A percentile compares a stretch with the other conserved stretches of the same genome.
Conservation (phyloP, 2,797 vertebrate species). For the Acipenser ruthenus region DNA sequence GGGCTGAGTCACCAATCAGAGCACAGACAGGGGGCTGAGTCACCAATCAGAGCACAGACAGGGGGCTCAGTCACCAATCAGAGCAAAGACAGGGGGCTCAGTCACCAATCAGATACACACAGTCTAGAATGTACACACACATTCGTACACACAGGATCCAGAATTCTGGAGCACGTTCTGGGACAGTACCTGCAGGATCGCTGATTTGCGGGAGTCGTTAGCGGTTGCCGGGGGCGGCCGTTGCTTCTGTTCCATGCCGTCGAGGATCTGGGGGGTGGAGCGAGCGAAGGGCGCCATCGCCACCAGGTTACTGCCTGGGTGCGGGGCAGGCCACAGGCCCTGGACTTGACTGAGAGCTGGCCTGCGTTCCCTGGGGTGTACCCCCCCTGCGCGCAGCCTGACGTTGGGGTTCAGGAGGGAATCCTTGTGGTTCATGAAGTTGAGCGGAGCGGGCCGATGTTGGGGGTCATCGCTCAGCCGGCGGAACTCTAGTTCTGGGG, state of each 20-base stretch:
- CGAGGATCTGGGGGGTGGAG: slow-evolving; percentile 56
- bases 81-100: too few species aligned
- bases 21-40: too few species aligned
- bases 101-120: background rate
- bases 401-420: slow-evolving; percentile 7
- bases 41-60: too few species aligned
- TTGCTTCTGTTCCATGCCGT: slow-evolving; percentile 31
- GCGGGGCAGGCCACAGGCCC: slow-evolving; percentile 23
- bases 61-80: background rate
- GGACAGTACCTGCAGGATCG: slow-evolving; percentile 44
- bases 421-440: slow-evolving; percentile 36
- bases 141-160: too few species aligned
- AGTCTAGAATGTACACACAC: too few species aligned
- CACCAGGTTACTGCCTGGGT: slow-evolving; percentile 34
- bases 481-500: slow-evolving; percentile 8
- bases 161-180: too few species aligned
- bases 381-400: background rate
- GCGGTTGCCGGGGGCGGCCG: slow-evolving; percentile 29
- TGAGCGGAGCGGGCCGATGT: slow-evolving; percentile 52
- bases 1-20: background rate
- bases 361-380: slow-evolving; percentile 26
- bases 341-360: slow-evolving; percentile 1
- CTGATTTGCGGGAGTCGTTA: slow-evolving; percentile 26
- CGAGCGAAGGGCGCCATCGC: slow-evolving; percentile 49
- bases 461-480: slow-evolving; percentile 32